Evolutionary conservation across 1,140 invertebrate species (phyloP), one percentile per base, ranked within the genome.

Genomic region (Brachionus rubens): DNA sequence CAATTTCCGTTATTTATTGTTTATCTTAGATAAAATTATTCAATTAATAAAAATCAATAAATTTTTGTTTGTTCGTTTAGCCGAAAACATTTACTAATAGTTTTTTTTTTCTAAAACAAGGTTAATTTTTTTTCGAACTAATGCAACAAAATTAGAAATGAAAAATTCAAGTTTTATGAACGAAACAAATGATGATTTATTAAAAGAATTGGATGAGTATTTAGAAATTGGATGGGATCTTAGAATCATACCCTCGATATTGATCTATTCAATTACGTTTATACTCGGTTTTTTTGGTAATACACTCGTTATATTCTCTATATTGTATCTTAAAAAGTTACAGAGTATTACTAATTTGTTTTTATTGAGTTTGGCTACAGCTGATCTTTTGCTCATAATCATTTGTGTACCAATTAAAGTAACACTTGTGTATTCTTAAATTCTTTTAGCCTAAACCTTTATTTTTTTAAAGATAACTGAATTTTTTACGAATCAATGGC

Each of bases 321-420:
- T 72, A n/a, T 30, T 48, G n/a, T 54, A 50, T 50, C 46, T 72
- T n/a, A 72, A 72, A 54, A 48, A 54, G 16, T 26, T 72, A 36
- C 68, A 72, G 30, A 72, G 68, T 50, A 72, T 72, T 14, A 72
- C 68, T 12, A 72, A 72, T 46, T 54, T 72, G 50, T 72, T 72
- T 14, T 50, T 72, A n/a, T 54, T 82, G 2, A 89, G 88, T 79
- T 81, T 91, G 26, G 89, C 90, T 3, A 88, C 87, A 0, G 90
- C 90, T 0, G 90, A 91, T 83, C 85, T 91, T 1, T 83, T 91
- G 14, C 85, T 91, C 6, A 89, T 91, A 62, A 83, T 88, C 28
- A 87, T 91, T 78, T 91, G 90, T 82, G 89, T 91, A 67, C 90
- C 90, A 9, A 88, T 91, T 0, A 91, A 90, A 87, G 89, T 90